phyloP scores from a whole-genome alignment of 2,113 vertebrate genomes.

The Semnopithecus entellus region DNA sequence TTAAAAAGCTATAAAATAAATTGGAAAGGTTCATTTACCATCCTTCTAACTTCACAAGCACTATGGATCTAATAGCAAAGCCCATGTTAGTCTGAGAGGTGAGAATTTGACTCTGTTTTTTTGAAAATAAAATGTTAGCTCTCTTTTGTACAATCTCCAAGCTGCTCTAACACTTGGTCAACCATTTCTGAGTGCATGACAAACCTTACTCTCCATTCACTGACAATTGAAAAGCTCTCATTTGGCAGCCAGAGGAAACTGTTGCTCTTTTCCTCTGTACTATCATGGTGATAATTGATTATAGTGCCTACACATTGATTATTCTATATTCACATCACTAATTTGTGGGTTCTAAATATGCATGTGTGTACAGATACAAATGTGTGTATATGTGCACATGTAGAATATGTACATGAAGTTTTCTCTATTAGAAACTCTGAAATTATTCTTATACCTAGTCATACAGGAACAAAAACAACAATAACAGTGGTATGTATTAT shows the following conservation, averaged over 20 bases:
- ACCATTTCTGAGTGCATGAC: conserved; percentile 5
- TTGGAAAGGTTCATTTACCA: conserved; percentile 67
- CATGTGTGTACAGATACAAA: neutral
- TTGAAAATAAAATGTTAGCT: conserved; percentile 44
- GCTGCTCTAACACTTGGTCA: conserved; percentile 9
- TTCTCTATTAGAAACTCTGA: neutral
- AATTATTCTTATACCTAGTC: neutral
- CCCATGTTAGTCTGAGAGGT: conserved; percentile 25
- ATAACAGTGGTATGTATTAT: neutral
- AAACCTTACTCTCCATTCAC: neutral
- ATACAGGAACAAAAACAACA: neutral
- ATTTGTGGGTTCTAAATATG: conserved; percentile 38
- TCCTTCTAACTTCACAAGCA: conserved; percentile 61
- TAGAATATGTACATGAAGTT: neutral
- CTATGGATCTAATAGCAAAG: conserved; percentile 54
- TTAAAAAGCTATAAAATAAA: conserved; percentile 71
- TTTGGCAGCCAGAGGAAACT: conserved; percentile 45
- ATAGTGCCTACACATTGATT: neutral
- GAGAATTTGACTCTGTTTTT: conserved; percentile 36
- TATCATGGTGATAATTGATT: conserved; percentile 39
- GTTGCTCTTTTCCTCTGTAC: conserved; percentile 40
- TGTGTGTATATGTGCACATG: neutral
- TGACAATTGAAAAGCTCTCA: conserved; percentile 10
- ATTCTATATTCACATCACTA: conserved; percentile 24
- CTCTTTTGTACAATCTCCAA: neutral